Evolutionary conservation across 2,113 vertebrate genomes (phyloP), one percentile per base, ranked within the genome.

Genomic region (Chloebia gouldiae): DNA sequence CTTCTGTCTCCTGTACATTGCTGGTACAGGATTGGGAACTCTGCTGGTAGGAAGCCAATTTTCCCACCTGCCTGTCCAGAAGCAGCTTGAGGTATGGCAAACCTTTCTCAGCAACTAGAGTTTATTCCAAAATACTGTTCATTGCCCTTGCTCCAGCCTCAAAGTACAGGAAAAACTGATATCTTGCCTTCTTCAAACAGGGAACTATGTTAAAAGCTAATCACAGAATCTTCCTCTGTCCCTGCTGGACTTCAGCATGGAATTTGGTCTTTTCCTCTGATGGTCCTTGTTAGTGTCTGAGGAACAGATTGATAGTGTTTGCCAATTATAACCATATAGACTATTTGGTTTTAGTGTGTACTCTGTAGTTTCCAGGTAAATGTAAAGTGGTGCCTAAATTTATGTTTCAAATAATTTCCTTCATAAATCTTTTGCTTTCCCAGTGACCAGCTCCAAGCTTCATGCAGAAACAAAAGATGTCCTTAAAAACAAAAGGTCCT

Each of bases 181-280:
- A 63, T 30, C 42, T 76, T 65, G 2, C 40, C n/a, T 71, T 76
- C 40, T 68, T 83, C 50, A 56, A 24, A 33, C 2, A 9, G 19
- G 17, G 13, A 56, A 7, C 22, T 33, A 17, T 37, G 51, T 69
- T 63, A 50, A 8, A 53, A 69, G 6, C 23, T 77, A 30, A 47
- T 59, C 45, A 50, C 24, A 56, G 53, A 5, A 44, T 53, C 61
- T 85, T 40, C 10, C 28, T 68, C 40, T 64, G 10, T 60, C 30
- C 10, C 27, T 0, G 0, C 40, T 89, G 25, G 35, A 15, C 33
- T 83, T 80, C 1, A 2, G 9, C 3, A 2, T 13, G 27, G 73
- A 87, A 71, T 69, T 85, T 4, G 1, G 54, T 78, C 33, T 84
- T 28, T 23, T 75, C 21, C 2, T 0, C 22, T 61, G 47, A 77